Evolutionary conservation across 2,797 vertebrate species (phyloP), one percentile per base, ranked within the genome.

Genomic region (Rhinella marina): DNA sequence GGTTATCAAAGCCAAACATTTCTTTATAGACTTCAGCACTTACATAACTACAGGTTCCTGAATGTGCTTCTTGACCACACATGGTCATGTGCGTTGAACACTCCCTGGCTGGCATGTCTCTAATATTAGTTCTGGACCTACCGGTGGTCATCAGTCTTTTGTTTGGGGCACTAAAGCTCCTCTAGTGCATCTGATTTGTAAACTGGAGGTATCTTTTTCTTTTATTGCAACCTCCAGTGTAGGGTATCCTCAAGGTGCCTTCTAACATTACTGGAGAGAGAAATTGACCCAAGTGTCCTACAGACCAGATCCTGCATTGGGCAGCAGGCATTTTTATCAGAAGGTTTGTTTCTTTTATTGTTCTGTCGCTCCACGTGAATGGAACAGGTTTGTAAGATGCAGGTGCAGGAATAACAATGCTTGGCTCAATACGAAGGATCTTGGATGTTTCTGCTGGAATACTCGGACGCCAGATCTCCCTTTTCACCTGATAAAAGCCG

Each of bases 381-480:
- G 25, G 12, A 7, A n/a, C n/a, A 0, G 25, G 62, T 66, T 66
- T 64, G 80, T 29, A 32, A 82, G 41, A 29, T 81, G 57, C 59
- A 61, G 80, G 59, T 66, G 59, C 12, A 25, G 41, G 32, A 50
- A 50, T 81, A 70, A 83, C 66, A 70, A 57, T 68, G 25, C 50
- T 56, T 83, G 52, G 23, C 81, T 68, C n/a, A 5, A 21, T 14
- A 54, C 23, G 10, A 1, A 41, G 75, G 61, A n/a, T 70, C 16
- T 27, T 85, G 16, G n/a, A 72, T 64, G 41, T 87, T 57, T 84
- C 27, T 88, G 21, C 52, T 84, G 73, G 64, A 73, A 81, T n/a
- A 57, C 14, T 32, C 3, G 41, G 52, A 50, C 19, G 41, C 57
- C 78, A 72, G 48, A 75, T 81, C 80, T 66, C 14, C 2, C 29